Evolutionary conservation across 2,797 vertebrate genomes (phyloP).

Genomic region (Pygocentrus nattereri): DNA sequence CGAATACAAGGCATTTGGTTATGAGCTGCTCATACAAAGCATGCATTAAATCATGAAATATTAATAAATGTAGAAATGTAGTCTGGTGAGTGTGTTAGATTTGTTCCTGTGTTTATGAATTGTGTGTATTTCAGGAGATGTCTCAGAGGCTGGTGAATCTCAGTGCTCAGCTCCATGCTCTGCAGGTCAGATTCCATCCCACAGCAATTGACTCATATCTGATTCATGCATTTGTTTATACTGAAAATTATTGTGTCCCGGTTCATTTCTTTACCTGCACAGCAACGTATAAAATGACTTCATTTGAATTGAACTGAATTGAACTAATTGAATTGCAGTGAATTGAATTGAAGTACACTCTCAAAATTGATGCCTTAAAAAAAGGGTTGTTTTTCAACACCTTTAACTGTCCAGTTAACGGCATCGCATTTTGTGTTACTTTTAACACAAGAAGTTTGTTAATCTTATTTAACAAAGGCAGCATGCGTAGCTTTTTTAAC

Average conservation of each 20-base stretch:
- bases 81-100: conserved; percentile 6
- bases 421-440: too few species aligned
- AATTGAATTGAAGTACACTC: background rate
- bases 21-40: background rate
- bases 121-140: conserved; percentile 78
- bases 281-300: background rate
- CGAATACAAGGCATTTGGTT: too few species aligned
- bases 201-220: conserved; percentile 13
- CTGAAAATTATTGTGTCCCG: background rate
- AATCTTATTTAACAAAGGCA: too few species aligned
- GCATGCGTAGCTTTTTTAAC: too few species aligned
- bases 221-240: background rate
- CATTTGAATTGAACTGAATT: background rate
- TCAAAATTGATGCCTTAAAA: background rate
- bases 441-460: too few species aligned
- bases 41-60: background rate
- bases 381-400: background rate
- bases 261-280: background rate
- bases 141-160: conserved; percentile 84
- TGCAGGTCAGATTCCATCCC: conserved; percentile 79
- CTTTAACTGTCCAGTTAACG: background rate
- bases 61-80: background rate
- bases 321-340: background rate
- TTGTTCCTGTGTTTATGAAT: conserved; percentile 14
- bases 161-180: conserved; percentile 84